Evolutionary conservation across 2,888 invertebrate species (phyloP), one percentile per base, ranked within the genome.

Genomic region (Nephrocerus scutellatus): DNA sequence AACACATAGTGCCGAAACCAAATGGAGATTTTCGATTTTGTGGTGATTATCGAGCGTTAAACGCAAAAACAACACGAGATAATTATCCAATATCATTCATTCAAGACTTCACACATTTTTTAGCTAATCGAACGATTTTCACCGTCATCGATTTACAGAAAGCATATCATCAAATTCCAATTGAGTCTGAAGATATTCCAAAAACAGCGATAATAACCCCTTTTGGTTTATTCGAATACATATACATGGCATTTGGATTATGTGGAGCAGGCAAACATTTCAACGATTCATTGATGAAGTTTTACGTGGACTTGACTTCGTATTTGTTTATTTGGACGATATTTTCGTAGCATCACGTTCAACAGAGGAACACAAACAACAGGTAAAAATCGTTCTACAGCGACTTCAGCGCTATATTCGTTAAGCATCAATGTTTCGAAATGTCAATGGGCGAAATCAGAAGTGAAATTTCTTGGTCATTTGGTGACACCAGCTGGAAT

Each of bases 241-340:
- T 47, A 1, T 22, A 14, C 5, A 62, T 61, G 60, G 50, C 55
- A 0, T 66, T 62, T 36, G 63, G 62, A 1, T 42, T 66, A 4
- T 43, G 57, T 0, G 63, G 62, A 37, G 60, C 61, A 1, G 56
- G 53, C 59, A 60, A 24, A 59, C 59, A 1, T 66, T 65, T 36
- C 59, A 61, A 39, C 41, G 56, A 5, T 53, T 60, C 35, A 58
- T 66, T 22, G 50, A 64, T 32, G 46, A 48, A 3, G 46, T 60
- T 1, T 30, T 54, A 6, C 26, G 48, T 13, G 54, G 46, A 4
- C 21, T 56, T 5, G 39, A 43, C 9, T 52, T 59, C 34, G 45
- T 36, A 6, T 52, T 49, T 28, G 34, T 39, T 6, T 60, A 55
- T 30, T 20, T 59, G 2, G 58, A 59, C 30, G 56, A 59, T 31